Conservation (phyloP, 2,797 vertebrate species). For the Natrix natrix region DNA sequence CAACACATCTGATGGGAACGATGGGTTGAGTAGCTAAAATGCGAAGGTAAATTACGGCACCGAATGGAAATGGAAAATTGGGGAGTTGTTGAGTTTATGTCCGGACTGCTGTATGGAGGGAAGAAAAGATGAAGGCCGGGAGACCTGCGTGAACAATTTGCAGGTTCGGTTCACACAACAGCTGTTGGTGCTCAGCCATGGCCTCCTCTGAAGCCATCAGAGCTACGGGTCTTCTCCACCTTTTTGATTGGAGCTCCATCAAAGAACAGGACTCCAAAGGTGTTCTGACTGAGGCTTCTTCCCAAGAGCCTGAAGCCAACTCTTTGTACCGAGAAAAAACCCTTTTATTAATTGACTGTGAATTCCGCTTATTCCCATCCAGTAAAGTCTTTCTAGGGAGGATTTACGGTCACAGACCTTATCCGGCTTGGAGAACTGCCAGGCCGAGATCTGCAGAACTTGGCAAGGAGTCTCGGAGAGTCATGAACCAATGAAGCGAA, state of each 20-base stretch:
- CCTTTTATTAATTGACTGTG: too few relatives aligned
- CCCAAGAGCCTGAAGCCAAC: too few relatives aligned
- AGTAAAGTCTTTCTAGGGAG: too few relatives aligned
- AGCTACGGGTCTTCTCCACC: neutral
- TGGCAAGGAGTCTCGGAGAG: too few relatives aligned
- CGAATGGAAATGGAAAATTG: slow-evolving; percentile 18
- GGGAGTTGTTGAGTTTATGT: neutral
- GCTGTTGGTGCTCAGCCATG: neutral
- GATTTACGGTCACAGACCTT: too few relatives aligned
- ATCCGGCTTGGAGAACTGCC: too few relatives aligned
- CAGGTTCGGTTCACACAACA: neutral
- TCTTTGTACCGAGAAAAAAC: too few relatives aligned
- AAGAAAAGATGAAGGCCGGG: neutral
- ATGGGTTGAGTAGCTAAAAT: neutral
- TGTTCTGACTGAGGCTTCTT: too few relatives aligned
- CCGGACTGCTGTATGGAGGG: neutral
- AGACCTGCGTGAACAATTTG: neutral
- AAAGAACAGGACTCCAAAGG: neutral
- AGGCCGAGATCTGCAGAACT: too few relatives aligned
- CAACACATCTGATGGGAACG: slow-evolving; percentile 4
- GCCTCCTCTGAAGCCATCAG: neutral
- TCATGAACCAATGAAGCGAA: too few relatives aligned
- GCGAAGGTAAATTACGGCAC: neutral
- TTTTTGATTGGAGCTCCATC: neutral
- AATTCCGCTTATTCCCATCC: too few relatives aligned